Percentiles rank a stretch among this genome's conserved stretches.
Evolutionary conservation across 2,113 vertebrate species (phyloP).

Genomic region (Paradoxurus hermaphroditus): DNA sequence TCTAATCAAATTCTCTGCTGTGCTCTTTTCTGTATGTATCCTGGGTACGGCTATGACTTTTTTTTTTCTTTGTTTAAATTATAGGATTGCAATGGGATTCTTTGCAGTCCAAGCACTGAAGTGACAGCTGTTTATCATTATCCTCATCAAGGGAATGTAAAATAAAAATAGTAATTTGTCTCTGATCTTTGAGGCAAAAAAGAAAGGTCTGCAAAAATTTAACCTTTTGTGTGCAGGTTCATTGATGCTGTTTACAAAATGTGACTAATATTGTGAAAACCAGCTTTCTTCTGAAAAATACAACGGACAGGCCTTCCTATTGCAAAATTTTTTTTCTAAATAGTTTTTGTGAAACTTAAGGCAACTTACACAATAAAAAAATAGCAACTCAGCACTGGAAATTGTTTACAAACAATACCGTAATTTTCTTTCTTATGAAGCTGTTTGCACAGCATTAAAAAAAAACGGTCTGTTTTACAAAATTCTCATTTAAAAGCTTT

Average conservation of each 20-base stretch:
- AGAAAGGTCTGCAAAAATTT: slow-evolving; percentile 82
- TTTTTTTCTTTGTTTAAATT: slow-evolving; percentile 82
- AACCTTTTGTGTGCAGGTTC: slow-evolving; percentile 81
- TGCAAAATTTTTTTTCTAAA: slow-evolving; percentile 60
- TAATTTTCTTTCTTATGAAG: not conserved
- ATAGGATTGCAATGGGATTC: slow-evolving; percentile 80
- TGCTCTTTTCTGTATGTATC: slow-evolving; percentile 45
- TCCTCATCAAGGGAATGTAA: slow-evolving; percentile 86
- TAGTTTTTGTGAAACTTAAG: slow-evolving; percentile 65
- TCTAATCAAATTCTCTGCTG: slow-evolving; percentile 56
- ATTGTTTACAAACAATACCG: slow-evolving; percentile 8
- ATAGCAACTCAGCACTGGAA: not conserved
- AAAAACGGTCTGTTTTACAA: not conserved
- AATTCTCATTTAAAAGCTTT: not conserved
- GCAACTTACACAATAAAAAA: slow-evolving; percentile 63
- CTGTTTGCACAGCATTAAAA: not conserved
- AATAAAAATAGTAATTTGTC: slow-evolving; percentile 87
- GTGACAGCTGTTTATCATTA: slow-evolving; percentile 88
- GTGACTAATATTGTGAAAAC: slow-evolving; percentile 67
- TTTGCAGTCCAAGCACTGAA: slow-evolving; percentile 79
- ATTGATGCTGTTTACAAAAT: slow-evolving; percentile 79
- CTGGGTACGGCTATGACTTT: slow-evolving; percentile 55
- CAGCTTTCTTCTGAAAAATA: slow-evolving; percentile 69
- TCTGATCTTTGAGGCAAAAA: slow-evolving; percentile 83
- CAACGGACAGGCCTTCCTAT: slow-evolving; percentile 62